These are phyloP conservation scores for Phocoena phocoena DNA, from an alignment of 2,113 vertebrate genomes.

Conservation along the genomic window DNA sequence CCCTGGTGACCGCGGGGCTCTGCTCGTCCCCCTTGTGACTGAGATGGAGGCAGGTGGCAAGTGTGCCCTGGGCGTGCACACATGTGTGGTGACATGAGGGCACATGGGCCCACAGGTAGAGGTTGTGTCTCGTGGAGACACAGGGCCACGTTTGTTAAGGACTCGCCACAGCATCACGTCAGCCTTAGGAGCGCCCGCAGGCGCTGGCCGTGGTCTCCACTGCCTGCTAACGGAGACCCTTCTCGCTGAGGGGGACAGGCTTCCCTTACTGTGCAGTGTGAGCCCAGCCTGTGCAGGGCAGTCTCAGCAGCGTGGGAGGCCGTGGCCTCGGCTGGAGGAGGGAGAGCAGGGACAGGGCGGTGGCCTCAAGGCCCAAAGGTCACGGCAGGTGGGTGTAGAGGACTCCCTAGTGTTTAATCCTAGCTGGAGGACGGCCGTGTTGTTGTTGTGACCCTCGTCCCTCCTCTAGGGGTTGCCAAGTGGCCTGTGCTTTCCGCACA, in stretches of 20 bases:
- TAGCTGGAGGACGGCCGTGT: neutral
- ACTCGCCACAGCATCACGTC: rapidly evolving
- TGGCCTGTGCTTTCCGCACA: neutral
- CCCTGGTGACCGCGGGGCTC: no score
- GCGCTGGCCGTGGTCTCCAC: rapidly evolving
- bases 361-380: neutral
- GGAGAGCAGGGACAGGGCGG: neutral
- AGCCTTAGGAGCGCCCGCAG: neutral
- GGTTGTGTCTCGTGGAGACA: no score
- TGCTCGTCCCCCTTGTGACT: rapidly evolving
- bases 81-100: neutral
- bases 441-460: rapidly evolving
- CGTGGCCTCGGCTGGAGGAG: neutral
- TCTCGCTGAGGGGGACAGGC: neutral
- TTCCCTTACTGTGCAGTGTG: neutral
- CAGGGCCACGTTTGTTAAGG: neutral
- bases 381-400: neutral
- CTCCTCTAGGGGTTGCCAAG: neutral
- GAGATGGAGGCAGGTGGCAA: neutral
- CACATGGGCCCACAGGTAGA: neutral
- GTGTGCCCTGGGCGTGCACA: neutral
- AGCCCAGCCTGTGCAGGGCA: neutral
- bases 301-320: neutral
- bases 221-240: neutral
- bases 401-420: neutral